Conservation (phyloP, 2,888 invertebrate genomes). For the Pseudococcus jackbeardsleyi region DNA sequence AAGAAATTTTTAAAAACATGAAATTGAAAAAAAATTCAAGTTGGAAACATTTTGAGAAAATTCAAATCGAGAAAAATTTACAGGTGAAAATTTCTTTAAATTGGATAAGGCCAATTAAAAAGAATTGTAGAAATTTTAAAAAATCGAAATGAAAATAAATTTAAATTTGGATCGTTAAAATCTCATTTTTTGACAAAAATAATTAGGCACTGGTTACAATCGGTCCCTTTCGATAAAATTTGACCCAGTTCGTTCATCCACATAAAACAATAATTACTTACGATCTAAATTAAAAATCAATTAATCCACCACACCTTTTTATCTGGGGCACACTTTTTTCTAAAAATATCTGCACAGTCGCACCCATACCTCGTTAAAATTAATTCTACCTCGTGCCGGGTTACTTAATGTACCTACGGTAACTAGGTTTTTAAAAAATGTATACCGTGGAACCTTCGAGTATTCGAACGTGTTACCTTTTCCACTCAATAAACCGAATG, state of each 20-base stretch:
- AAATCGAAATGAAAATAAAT: no score
- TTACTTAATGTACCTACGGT: background rate
- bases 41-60: no score
- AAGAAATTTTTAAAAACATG: no score
- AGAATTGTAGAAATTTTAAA: no score
- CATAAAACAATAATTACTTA: background rate
- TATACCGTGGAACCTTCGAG: background rate
- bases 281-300: constrained; percentile 11
- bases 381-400: background rate
- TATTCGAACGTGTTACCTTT: constrained; percentile 18
- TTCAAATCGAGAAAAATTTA: no score
- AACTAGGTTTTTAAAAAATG: constrained; percentile 22
- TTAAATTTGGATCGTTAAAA: no score
- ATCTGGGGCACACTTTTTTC: background rate
- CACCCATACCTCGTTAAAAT: background rate
- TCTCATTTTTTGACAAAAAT: no score
- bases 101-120: no score
- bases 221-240: background rate
- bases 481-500: background rate
- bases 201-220: background rate
- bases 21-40: no score
- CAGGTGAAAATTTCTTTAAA: no score
- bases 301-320: background rate
- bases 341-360: background rate
- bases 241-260: constrained; percentile 1